Evolutionary conservation across 2,113 vertebrate genomes (phyloP), one percentile per base, ranked within the genome.

Genomic region (Sturnira hondurensis): DNA sequence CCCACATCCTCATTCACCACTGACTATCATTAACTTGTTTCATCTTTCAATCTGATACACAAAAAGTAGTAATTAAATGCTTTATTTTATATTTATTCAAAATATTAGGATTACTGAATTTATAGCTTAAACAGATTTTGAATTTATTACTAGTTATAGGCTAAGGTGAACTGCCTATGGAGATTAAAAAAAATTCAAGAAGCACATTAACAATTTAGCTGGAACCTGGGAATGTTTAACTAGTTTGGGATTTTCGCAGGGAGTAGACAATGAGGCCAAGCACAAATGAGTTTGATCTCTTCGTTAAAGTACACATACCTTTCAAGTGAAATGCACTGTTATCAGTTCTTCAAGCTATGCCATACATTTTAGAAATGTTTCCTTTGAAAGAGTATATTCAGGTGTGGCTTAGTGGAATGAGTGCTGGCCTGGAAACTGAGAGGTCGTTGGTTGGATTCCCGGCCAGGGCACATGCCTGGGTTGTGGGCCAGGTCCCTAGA

Each of bases 81-180:
- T 82, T 89, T 61, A 68, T 43, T 86, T 81, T 92, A 70, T 84
- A 89, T 67, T 83, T 96, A 88, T 36, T 93, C 78, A 94, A 94
- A 67, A 71, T 15, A 91, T 65, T 58, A 28, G 7, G 71, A 82
- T 70, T 83, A 83, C 26, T 91, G 38, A 88, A 67, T 77, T 88
- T 85, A 93, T 15, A 92, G 41, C 41, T 95, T 36, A 78, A 81
- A 82, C 74, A 81, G 10, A 87, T 87, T 97, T 56, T 90, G 19
- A 86, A 89, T 86, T 76, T 56, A 56, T 65, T 89, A 87, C 33
- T 94, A 91, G 67, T 47, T 89, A 15, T 78, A 93, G 22, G n/a
- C 28, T 86, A 92, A 91, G 22, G 36, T 88, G n/a, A 97, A 95
- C 33, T 89, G 36, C 61, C 58, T 83, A 88, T 16, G 12, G 7